These are phyloP conservation scores for Delphinapterus leucas DNA, from an alignment of 2,113 vertebrate genomes.

Conservation along the genomic window DNA sequence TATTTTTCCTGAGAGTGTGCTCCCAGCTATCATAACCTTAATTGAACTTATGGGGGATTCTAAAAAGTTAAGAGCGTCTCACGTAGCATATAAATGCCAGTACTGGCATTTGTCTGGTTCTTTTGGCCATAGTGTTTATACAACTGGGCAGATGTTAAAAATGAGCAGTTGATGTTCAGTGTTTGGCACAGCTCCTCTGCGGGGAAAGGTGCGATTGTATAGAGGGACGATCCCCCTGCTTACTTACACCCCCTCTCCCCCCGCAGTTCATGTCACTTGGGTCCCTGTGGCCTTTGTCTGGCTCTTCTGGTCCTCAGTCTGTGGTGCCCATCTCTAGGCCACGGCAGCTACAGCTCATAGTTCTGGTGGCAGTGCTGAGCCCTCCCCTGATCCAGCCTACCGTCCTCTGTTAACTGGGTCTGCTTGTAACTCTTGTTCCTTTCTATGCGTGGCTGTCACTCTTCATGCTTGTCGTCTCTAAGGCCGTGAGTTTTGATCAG, in stretches of 20 bases:
- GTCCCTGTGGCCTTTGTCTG: neutral
- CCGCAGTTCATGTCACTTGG: fast-evolving
- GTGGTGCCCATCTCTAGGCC: no score
- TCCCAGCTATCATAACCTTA: neutral
- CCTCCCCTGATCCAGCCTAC: fast-evolving
- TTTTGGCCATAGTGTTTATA: neutral
- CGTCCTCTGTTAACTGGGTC: neutral
- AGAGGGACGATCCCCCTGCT: neutral
- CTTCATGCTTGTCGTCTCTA: neutral
- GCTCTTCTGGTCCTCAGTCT: neutral
- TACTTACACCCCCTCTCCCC: fast-evolving
- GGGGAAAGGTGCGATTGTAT: neutral
- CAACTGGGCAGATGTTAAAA: neutral
- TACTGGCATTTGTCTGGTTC: neutral
- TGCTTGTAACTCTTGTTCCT: neutral
- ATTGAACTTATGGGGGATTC: neutral
- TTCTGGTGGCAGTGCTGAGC: neutral
- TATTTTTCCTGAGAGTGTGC: neutral
- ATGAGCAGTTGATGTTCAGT: neutral
- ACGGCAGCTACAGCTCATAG: fast-evolving
- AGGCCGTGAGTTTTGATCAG: neutral
- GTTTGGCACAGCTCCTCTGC: neutral
- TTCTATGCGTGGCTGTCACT: neutral
- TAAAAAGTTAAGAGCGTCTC: neutral
- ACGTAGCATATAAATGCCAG: no score